Percentiles rank a stretch among this genome's conserved stretches.
Evolutionary conservation across 1,140 invertebrate species (phyloP).

Genomic region (Drosophila bipectinata): DNA sequence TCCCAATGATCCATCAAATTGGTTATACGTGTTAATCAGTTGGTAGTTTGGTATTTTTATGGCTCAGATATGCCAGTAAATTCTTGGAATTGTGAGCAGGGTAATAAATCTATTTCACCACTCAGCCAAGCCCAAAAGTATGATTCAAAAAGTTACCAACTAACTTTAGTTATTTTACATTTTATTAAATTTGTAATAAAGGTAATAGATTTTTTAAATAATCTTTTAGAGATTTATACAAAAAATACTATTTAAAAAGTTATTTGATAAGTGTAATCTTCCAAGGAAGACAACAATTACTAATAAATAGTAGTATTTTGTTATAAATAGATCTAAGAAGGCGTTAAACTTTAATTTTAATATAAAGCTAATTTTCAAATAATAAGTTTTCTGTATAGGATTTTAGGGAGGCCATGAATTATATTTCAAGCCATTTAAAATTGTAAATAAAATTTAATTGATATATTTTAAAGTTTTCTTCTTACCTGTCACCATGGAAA

Average conservation of each 20-base stretch:
- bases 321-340: too few relatives aligned
- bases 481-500: conserved; percentile 61
- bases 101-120: conserved; percentile 33
- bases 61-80: conserved; percentile 29
- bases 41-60: conserved; percentile 63
- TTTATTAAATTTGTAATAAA: too few relatives aligned
- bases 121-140: conserved; percentile 27
- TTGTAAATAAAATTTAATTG: neutral
- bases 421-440: too few relatives aligned
- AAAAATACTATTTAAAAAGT: too few relatives aligned
- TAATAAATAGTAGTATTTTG: too few relatives aligned
- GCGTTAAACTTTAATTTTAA: too few relatives aligned
- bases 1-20: conserved; percentile 49
- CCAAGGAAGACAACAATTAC: too few relatives aligned
- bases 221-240: too few relatives aligned
- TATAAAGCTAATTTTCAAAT: too few relatives aligned
- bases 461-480: neutral
- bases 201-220: neutral
- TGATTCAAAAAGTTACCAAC: neutral
- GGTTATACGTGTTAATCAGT: conserved; percentile 54
- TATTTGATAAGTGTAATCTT: too few relatives aligned
- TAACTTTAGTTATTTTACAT: neutral
- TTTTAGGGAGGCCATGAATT: too few relatives aligned
- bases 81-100: conserved; percentile 45
- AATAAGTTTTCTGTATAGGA: too few relatives aligned